phyloP scores from a whole-genome alignment of 2,113 vertebrate species.

The Myotis davidii region DNA sequence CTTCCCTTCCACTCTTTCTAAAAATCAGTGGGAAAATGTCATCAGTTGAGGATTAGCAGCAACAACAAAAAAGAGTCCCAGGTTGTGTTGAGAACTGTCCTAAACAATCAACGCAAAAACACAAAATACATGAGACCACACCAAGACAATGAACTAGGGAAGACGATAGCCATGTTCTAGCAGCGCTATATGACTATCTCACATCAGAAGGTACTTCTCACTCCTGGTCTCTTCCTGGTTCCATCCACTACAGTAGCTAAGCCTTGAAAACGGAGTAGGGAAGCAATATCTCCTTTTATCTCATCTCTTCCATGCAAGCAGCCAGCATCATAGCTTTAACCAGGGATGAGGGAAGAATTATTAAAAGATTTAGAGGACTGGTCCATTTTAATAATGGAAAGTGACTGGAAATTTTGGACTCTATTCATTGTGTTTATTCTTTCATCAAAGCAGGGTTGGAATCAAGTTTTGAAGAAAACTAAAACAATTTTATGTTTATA shows the following conservation, averaged over 20 bases:
- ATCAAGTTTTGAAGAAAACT: not conserved
- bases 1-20: too few relatives aligned
- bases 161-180: not conserved
- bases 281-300: not conserved
- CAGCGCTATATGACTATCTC: not conserved
- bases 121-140: not conserved
- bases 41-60: too few relatives aligned
- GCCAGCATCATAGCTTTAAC: not conserved
- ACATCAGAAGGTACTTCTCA: not conserved
- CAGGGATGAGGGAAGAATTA: not conserved
- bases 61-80: too few relatives aligned
- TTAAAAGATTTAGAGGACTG: not conserved
- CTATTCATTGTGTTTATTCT: not conserved
- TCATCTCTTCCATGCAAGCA: not conserved
- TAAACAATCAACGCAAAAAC: not conserved
- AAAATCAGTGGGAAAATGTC: too few relatives aligned
- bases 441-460: not conserved
- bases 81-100: not conserved
- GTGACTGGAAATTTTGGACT: not conserved
- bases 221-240: not conserved
- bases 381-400: not conserved
- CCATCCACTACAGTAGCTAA: not conserved
- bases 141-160: not conserved
- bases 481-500: not conserved
- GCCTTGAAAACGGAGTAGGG: not conserved